Evolutionary conservation across 2,888 invertebrate species (phyloP).

Genomic region (Euplagia quadripunctaria): DNA sequence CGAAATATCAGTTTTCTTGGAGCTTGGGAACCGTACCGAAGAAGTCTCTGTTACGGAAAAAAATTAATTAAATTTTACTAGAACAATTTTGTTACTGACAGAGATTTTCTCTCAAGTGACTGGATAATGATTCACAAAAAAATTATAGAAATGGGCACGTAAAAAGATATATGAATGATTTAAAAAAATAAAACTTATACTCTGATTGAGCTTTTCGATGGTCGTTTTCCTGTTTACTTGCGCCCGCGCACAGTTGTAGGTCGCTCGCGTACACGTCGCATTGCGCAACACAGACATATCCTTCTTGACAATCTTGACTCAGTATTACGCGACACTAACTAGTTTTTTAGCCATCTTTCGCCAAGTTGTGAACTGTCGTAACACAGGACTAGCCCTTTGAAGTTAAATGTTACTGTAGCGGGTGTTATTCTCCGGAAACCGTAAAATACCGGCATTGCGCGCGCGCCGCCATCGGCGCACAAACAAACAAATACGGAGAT

Average conservation of each 20-base stretch:
- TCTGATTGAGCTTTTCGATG: slow-evolving; percentile 38
- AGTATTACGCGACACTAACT: slow-evolving; percentile 47
- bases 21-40: slow-evolving; percentile 28
- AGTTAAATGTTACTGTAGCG: slow-evolving; percentile 33
- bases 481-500: slow-evolving; percentile 64
- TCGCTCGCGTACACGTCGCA: slow-evolving; percentile 38
- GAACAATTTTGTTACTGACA: background rate
- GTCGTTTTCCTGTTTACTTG: slow-evolving; percentile 64
- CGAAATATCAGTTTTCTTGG: slow-evolving; percentile 37
- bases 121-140: background rate
- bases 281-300: slow-evolving; percentile 56
- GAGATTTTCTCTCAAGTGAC: background rate
- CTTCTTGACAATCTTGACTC: slow-evolving; percentile 36
- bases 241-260: slow-evolving; percentile 52
- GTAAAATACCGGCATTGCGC: slow-evolving; percentile 69
- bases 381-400: slow-evolving; percentile 23
- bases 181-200: slow-evolving; percentile 49
- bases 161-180: slow-evolving; percentile 32
- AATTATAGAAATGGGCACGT: slow-evolving; percentile 18
- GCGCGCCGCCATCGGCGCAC: slow-evolving; percentile 56
- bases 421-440: slow-evolving; percentile 59
- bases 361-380: slow-evolving; percentile 24
- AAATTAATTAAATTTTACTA: slow-evolving; percentile 23
- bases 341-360: slow-evolving; percentile 46
- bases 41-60: slow-evolving; percentile 23